Conservation (phyloP, 2,888 invertebrate species). For the Eretmocerus hayati region DNA sequence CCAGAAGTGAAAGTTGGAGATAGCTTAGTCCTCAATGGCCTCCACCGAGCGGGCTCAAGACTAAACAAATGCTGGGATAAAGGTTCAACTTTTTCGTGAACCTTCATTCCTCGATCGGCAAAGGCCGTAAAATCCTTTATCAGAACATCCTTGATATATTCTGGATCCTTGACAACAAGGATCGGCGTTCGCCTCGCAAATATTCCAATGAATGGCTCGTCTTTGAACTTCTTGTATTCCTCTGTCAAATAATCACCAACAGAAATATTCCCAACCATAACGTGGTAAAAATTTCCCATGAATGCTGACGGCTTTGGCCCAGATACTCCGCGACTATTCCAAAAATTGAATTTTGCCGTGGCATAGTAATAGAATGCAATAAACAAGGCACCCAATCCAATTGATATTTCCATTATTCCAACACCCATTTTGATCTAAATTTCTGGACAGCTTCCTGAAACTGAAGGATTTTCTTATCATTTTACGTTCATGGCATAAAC, state of each 20-base stretch:
- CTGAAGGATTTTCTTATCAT: too few relatives aligned
- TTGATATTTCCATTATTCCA: background rate
- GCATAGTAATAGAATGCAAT: slow-evolving; percentile 27
- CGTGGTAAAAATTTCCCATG: slow-evolving; percentile 40
- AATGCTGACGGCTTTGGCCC: slow-evolving; percentile 39
- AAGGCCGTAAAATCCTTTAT: slow-evolving; percentile 45
- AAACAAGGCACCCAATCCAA: background rate
- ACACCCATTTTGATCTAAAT: background rate
- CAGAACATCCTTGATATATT: slow-evolving; percentile 40
- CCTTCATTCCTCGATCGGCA: slow-evolving; percentile 33
- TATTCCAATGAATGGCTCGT: slow-evolving; percentile 38
- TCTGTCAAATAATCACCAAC: background rate
- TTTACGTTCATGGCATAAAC: too few relatives aligned
- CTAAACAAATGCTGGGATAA: slow-evolving; percentile 46
- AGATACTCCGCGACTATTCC: slow-evolving; percentile 42
- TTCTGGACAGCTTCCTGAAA: too few relatives aligned
- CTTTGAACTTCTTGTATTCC: slow-evolving; percentile 15
- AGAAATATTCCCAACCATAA: slow-evolving; percentile 8
- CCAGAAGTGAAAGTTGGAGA: slow-evolving; percentile 49
- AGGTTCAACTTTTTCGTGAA: slow-evolving; percentile 45
- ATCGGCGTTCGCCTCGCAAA: slow-evolving; percentile 39
- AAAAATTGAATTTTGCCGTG: slow-evolving; percentile 40
- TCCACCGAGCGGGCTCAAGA: slow-evolving; percentile 45
- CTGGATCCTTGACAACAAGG: slow-evolving; percentile 40
- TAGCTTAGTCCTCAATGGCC: slow-evolving; percentile 43